Evolutionary conservation across 1,140 invertebrate species (phyloP), one percentile per base, ranked within the genome.

Genomic region (Latrodectus geometricus): DNA sequence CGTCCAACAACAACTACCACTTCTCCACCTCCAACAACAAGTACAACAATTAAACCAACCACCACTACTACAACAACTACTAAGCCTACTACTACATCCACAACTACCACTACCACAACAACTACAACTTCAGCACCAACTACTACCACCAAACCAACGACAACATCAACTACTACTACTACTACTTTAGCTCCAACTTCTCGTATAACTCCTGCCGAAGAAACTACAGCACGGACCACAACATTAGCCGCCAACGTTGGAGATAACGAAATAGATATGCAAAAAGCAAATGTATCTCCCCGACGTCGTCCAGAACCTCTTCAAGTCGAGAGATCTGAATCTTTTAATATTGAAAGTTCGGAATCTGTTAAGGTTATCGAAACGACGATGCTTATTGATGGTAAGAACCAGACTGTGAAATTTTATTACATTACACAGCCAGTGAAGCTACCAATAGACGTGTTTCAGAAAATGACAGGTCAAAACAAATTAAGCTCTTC

Each of bases 401-500:
- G 85, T 8, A 86, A 86, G 48, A 86, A 86, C 48, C 85, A 86
- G 66, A 86, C 85, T 74, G 85, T 86, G 14, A 56, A 61, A 66
- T 86, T 86, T 68, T 86, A 86, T n/a, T 86, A 86, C 20, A 80
- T 86, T 15, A 86, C 77, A 15, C 85, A 86, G 17, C 85, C 85
- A 54, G 75, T 86, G n/a, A 86, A 86, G 23, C 48, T 86, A 2
- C 85, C 85, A 4, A 20, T 74, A n/a, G 85, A 86, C 11, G 54
- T 86, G 8, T 86, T 86, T 35, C 85, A 86, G 49, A 72, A 78
- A 35, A 74, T 80, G 68, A 80, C 70, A 3, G 76, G 85, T 4
- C 76, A 79, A n/a, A 70, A 54, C 12, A 76, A 84, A 68, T 23
- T 9, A 2, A 14, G 35, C 4, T 9, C 49, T 14, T 72, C 75